Evolutionary conservation across 2,113 vertebrate genomes (phyloP).

Genomic region (Lucifuga dentata): DNA sequence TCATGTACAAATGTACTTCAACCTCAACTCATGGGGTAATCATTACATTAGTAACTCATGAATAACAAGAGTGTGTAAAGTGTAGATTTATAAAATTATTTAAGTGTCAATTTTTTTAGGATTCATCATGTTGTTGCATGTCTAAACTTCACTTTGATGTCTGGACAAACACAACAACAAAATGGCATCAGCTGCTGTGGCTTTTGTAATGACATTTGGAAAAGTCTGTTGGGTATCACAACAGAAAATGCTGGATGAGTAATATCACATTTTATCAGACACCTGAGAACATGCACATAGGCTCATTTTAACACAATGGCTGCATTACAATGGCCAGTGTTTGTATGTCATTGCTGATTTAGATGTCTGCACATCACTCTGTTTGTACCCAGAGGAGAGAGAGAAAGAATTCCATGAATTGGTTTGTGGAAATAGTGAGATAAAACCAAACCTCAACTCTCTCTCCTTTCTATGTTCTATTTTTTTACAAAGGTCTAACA

Average conservation of each 20-base stretch:
- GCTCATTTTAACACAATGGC: no score
- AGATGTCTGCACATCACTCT: no score
- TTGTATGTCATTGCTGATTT: no score
- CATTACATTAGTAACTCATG: conserved; percentile 25
- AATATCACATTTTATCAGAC: conserved; percentile 19
- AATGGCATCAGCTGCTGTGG: conserved; percentile 19
- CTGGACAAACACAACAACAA: conserved; percentile 14
- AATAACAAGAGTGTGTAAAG: not conserved
- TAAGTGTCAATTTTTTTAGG: not conserved
- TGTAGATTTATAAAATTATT: not conserved
- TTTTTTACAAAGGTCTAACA: conserved; percentile 21
- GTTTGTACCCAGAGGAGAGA: no score
- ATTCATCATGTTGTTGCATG: not conserved
- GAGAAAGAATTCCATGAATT: no score
- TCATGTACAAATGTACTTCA: not conserved
- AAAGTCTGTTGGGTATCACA: conserved; percentile 12
- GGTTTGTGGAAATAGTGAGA: not conserved
- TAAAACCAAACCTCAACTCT: conserved; percentile 38
- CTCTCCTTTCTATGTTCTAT: conserved; percentile 42
- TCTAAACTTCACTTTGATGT: conserved; percentile 10
- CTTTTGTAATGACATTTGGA: conserved; percentile 36
- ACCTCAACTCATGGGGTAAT: conserved; percentile 7
- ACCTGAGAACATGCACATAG: conserved; percentile 13
- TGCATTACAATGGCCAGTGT: no score
- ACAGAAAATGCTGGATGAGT: conserved; percentile 9